Percentiles rank a stretch among this genome's conserved stretches.
Evolutionary conservation across 2,113 vertebrate genomes (phyloP).

Genomic region (Shinisaurus crocodilurus): DNA sequence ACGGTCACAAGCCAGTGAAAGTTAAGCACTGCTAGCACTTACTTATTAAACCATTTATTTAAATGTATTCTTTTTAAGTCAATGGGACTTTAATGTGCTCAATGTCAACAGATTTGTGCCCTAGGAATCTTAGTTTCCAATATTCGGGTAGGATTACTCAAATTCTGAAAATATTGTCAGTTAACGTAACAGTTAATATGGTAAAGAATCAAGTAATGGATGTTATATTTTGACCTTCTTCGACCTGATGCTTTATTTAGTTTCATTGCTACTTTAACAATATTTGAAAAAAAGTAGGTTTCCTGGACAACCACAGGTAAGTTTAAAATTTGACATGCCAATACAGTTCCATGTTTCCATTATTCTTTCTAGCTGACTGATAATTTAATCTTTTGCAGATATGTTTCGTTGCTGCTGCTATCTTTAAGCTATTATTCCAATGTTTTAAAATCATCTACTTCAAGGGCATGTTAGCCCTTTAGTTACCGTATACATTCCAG

Average conservation of each 20-base stretch:
- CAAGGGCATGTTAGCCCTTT: neutral
- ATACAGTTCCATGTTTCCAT: neutral
- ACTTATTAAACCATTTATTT: neutral
- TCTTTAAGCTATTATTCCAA: neutral
- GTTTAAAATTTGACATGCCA: neutral
- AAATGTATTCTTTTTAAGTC: neutral
- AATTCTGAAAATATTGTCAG: conserved; percentile 18
- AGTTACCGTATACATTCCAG: neutral
- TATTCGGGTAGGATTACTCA: neutral
- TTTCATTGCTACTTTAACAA: conserved; percentile 39
- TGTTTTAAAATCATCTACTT: neutral
- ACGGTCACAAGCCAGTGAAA: conserved; percentile 22
- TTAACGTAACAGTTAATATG: too few species aligned
- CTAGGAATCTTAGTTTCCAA: neutral
- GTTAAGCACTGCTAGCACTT: neutral
- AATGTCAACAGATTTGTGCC: neutral
- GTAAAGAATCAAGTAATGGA: conserved; percentile 37
- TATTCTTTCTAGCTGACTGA: neutral
- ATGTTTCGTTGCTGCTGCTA: neutral
- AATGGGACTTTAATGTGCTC: neutral
- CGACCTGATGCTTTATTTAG: conserved; percentile 29
- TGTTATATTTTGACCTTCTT: conserved; percentile 23
- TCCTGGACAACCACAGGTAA: conserved; percentile 22
- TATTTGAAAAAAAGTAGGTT: conserved; percentile 60
- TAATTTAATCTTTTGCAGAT: neutral